Base-by-base conservation (phyloP, 2,797 vertebrate genomes). In the Chlorospingus flavigularis region DNA sequence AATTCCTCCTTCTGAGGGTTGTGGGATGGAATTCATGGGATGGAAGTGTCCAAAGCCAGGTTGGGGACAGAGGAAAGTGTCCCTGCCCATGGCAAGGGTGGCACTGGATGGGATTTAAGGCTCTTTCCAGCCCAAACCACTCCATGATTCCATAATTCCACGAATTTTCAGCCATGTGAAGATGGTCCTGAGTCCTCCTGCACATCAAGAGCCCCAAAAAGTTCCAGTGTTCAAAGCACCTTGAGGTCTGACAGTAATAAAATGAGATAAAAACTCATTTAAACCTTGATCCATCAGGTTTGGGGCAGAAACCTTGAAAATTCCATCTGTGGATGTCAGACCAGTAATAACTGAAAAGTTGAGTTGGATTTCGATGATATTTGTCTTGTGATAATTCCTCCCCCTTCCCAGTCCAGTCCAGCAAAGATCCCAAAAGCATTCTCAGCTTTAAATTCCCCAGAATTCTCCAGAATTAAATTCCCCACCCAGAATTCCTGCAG, bases 161-260 rank as follows among this genome's bases (percentile, higher is more conserved):
- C 17, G 33, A 47, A 17, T 76, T 61, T 76, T 47, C 3, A 5
- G 62, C 28, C 3, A 1, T 2, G 9, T 8, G 7, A n/a, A 62
- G 42, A 45, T 2, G 21, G 6, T 17, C 51, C 30, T 1, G 3
- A 70, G 62, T 51, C 25, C 57, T 72, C 51, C 31, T 23, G 37
- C 30, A 24, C 13, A 4, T 10, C n/a, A 19, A 24, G 14, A 58
- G 30, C 14, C 40, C 53, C 57, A 35, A 5, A 15, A 39, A 30
- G 9, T 35, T 60, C 37, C 33, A 39, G 16, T 11, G 31, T 30
- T 48, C 57, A 55, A 53, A 43, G 57, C 57, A 21, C 19, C 50
- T 47, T 0, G 4, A 53, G 70, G 42, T 51, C 31, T 20, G 28
- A 10, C 33, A 37, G 24, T 0, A 19, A 21, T 23, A 23, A 24